These are phyloP conservation scores for Linyphia triangularis DNA, from an alignment of 2,888 invertebrate species.

Conservation along the genomic window DNA sequence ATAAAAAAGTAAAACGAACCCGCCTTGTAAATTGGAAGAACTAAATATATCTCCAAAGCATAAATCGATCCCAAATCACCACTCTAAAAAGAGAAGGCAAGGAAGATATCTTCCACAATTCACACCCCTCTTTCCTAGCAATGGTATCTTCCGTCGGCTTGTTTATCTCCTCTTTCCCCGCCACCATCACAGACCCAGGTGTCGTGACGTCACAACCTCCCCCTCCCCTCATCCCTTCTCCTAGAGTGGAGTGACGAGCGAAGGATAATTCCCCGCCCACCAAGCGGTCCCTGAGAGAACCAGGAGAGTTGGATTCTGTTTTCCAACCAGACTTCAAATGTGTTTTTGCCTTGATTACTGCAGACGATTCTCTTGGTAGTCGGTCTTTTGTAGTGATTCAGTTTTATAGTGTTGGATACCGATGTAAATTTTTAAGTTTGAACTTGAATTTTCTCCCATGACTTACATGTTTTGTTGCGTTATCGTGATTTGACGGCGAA, in stretches of 20 bases:
- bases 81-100: too few species aligned
- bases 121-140: constrained; percentile 42
- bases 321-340: constrained; percentile 33
- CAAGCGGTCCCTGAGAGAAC: constrained; percentile 3
- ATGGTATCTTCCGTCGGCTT: constrained; percentile 71
- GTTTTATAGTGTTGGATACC: too few species aligned
- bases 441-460: too few species aligned
- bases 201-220: constrained; percentile 39
- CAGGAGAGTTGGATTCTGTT: constrained; percentile 13
- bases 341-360: not conserved
- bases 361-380: not conserved
- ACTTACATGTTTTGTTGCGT: too few species aligned
- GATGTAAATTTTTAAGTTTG: too few species aligned
- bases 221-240: not conserved
- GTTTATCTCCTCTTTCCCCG: constrained; percentile 62
- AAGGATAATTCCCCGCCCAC: constrained; percentile 64
- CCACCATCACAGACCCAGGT: constrained; percentile 55
- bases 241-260: constrained; percentile 35
- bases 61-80: too few species aligned
- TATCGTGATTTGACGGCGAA: too few species aligned
- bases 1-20: too few species aligned
- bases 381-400: too few species aligned
- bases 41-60: too few species aligned
- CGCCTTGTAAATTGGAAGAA: too few species aligned
- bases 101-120: too few species aligned